These are phyloP conservation scores for Sialis lutaria DNA, from an alignment of 2,888 invertebrate genomes.

Conservation along the genomic window DNA sequence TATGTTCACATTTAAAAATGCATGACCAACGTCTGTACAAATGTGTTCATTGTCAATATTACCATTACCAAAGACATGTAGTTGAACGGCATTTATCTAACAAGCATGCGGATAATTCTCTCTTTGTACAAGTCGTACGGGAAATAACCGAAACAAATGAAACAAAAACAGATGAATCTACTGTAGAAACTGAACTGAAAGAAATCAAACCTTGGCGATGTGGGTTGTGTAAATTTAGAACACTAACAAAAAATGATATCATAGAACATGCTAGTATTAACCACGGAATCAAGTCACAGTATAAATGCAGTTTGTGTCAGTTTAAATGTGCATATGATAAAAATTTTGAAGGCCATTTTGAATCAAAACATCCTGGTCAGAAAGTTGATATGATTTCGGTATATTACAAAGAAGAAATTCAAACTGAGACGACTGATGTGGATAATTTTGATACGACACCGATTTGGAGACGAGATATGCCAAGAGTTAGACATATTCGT, in stretches of 20 bases:
- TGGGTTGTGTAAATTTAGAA: conserved; percentile 44
- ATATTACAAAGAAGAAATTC: conserved; percentile 30
- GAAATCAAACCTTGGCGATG: conserved; percentile 52
- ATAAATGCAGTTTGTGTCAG: conserved; percentile 49
- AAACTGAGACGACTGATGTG: conserved; percentile 12
- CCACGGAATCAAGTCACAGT: conserved; percentile 51
- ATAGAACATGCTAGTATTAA: conserved; percentile 34
- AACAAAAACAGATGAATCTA: conserved; percentile 10
- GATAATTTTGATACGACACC: conserved; percentile 36
- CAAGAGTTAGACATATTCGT: conserved; percentile 36
- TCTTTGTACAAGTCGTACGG: conserved; percentile 27
- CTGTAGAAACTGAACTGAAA: conserved; percentile 21
- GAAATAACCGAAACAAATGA: conserved; percentile 23
- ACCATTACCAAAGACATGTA: conserved; percentile 40
- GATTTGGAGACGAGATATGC: conserved; percentile 40
- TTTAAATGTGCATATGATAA: conserved; percentile 35
- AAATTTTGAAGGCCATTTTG: conserved; percentile 40
- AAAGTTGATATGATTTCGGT: conserved; percentile 28
- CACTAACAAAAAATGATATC: conserved; percentile 39
- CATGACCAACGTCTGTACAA: conserved; percentile 57
- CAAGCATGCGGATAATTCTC: conserved; percentile 33
- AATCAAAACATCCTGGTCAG: conserved; percentile 34
- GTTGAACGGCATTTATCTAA: conserved; percentile 51
- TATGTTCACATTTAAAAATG: conserved; percentile 54
- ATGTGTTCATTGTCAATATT: conserved; percentile 49